Conservation (phyloP, 2,113 vertebrate genomes). For the Pseudopodoces humilis region DNA sequence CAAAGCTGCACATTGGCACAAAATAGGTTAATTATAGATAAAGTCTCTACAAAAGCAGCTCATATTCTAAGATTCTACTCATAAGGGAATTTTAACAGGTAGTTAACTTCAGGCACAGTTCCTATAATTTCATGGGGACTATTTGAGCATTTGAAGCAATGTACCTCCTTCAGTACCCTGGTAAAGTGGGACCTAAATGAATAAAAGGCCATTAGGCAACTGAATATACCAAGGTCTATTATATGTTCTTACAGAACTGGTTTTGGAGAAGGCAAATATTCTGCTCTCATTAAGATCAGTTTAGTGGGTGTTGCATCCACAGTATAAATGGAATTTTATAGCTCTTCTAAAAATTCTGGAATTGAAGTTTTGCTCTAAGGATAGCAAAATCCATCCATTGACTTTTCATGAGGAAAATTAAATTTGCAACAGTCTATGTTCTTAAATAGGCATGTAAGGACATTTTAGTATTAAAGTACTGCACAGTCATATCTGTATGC, state of each 20-base stretch:
- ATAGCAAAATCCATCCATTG: background rate
- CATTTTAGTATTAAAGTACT: background rate
- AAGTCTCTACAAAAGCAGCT: background rate
- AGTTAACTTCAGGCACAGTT: background rate
- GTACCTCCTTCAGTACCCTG: background rate
- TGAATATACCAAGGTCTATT: background rate
- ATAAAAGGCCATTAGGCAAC: background rate
- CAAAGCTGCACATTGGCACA: background rate
- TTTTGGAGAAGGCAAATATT: background rate
- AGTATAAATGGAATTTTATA: background rate
- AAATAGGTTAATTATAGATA: background rate
- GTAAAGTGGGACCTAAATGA: background rate
- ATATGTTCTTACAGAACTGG: background rate
- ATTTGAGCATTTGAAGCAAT: background rate
- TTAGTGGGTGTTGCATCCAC: background rate
- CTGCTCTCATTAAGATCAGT: background rate
- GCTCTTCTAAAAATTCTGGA: background rate
- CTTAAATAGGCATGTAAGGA: background rate
- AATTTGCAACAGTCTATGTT: background rate
- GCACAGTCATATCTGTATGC: background rate
- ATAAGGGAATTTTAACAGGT: background rate
- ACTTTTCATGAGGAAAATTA: background rate
- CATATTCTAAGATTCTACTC: background rate
- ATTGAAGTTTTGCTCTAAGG: background rate
- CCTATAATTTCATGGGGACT: background rate